Evolutionary conservation across 35 echinoderm and acorn worm species (phyloP), one percentile per base, ranked within the genome.

Genomic region (Strongylocentrotus purpuratus): DNA sequence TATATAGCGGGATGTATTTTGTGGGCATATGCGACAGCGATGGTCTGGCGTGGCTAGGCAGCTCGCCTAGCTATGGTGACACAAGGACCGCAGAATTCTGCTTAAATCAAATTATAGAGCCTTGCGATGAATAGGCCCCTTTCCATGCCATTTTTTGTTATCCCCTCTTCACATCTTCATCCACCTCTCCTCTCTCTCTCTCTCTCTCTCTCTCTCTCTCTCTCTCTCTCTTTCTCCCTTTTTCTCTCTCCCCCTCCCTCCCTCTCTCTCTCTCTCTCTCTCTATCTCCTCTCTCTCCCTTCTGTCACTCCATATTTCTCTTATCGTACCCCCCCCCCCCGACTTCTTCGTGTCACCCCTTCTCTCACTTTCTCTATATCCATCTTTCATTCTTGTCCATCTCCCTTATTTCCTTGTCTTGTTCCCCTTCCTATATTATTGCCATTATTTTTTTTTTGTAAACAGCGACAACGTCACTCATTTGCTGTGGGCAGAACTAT

Each of bases 71-170:
- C 65, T 5, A 78, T 78, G 65, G 65, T 78, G 65, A 78, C 65
- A 78, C 65, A 78, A 78, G 65, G 65, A 78, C 65, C 65, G 65
- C 65, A 78, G 65, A 78, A 78, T 78, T 78, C 65, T 78, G 65
- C 65, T 78, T 78, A 78, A 78, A 78, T 78, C 65, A 78, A 78
- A 78, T 78, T 78, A 78, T 22, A 78, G 65, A 78, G 65, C 65
- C 20, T n/a, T 78, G 65, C 65, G 22, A 78, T 78, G 65, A 78
- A 78, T 78, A 78, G 65, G 22, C 65, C 65, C 65, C 65, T 78
- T 78, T 78, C 65, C 65, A 28, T 78, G 22, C 25, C 22, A 78
- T 78, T 78, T 78, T 18, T 78, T 78, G 48, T 22, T 14, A 15
- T 17, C 65, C 65, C 22, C 65, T 78, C 65, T 25, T 78, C 28